These are phyloP conservation scores for Mechanitis messenoides DNA, from an alignment of 2,888 invertebrate genomes.

Conservation along the genomic window DNA sequence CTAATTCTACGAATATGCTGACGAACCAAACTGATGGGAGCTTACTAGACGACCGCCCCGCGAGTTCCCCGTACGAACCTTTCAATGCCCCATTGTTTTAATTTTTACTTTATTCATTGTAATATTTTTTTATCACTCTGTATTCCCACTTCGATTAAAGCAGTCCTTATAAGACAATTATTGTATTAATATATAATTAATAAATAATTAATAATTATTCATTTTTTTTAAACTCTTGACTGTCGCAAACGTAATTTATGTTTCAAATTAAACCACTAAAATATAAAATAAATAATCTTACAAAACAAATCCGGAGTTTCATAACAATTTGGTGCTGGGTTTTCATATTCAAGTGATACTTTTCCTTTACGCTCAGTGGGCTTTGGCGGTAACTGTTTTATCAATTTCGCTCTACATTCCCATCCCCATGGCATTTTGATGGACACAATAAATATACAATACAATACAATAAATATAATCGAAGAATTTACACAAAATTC, in stretches of 20 bases:
- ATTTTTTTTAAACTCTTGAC: too few species aligned
- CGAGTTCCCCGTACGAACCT: too few species aligned
- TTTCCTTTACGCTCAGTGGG: slow-evolving; percentile 41
- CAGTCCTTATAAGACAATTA: too few species aligned
- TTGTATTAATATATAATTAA: too few species aligned
- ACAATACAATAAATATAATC: slow-evolving; percentile 2
- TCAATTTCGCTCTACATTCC: slow-evolving; percentile 51
- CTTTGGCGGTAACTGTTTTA: slow-evolving; percentile 52
- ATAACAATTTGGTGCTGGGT: slow-evolving; percentile 52
- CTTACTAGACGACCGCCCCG: too few species aligned
- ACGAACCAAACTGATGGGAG: too few species aligned
- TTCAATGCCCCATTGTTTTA: too few species aligned
- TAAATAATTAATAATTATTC: too few species aligned
- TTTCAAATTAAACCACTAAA: neutral
- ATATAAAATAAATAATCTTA: slow-evolving; percentile 32
- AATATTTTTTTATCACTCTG: too few species aligned
- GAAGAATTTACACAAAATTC: neutral
- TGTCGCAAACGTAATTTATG: neutral
- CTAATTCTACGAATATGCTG: too few species aligned
- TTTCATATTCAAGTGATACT: slow-evolving; percentile 25
- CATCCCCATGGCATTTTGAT: slow-evolving; percentile 55
- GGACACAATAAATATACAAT: slow-evolving; percentile 2
- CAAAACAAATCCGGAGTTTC: slow-evolving; percentile 50
- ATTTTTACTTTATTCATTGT: too few species aligned
- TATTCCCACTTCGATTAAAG: too few species aligned